These are phyloP conservation scores for Periplaneta americana DNA, from an alignment of 1,140 invertebrate genomes.

Conservation along the genomic window DNA sequence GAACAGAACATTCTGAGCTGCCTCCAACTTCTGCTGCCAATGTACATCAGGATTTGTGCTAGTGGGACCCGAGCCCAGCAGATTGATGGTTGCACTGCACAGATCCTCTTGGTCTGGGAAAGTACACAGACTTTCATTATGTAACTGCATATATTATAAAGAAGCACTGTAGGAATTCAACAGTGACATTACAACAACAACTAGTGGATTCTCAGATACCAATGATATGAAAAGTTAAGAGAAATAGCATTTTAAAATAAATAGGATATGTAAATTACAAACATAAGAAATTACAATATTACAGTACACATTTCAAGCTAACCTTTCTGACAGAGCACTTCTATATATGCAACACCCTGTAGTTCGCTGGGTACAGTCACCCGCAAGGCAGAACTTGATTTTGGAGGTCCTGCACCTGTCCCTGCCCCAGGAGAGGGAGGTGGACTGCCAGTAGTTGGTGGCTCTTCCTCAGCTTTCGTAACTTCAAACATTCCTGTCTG, in stretches of 20 bases:
- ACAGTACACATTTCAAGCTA: too few relatives aligned
- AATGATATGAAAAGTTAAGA: background rate
- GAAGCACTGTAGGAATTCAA: too few relatives aligned
- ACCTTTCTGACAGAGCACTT: slow-evolving; percentile 90
- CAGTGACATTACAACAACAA: too few relatives aligned
- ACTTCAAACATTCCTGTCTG: slow-evolving; percentile 96
- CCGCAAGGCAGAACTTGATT: slow-evolving; percentile 72
- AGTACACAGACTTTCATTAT: too few relatives aligned
- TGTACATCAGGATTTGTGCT: slow-evolving; percentile 56
- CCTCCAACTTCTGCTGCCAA: slow-evolving; percentile 94
- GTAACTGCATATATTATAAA: too few relatives aligned
- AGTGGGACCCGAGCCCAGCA: slow-evolving; percentile 52
- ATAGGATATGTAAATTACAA: too few relatives aligned
- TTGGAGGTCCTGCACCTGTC: slow-evolving; percentile 26
- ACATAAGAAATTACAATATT: too few relatives aligned
- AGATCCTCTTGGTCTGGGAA: slow-evolving; percentile 75
- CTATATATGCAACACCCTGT: slow-evolving; percentile 93
- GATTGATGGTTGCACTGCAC: slow-evolving; percentile 69
- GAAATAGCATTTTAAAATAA: background rate
- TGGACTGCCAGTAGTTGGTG: slow-evolving; percentile 37
- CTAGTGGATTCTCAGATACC: too few relatives aligned
- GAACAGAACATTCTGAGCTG: slow-evolving; percentile 94
- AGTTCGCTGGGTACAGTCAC: slow-evolving; percentile 90
- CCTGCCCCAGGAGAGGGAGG: slow-evolving; percentile 12
- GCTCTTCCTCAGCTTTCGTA: slow-evolving; percentile 77